Evolutionary conservation across 1,140 invertebrate genomes (phyloP).

Genomic region (Pachypeltis micranthus): DNA sequence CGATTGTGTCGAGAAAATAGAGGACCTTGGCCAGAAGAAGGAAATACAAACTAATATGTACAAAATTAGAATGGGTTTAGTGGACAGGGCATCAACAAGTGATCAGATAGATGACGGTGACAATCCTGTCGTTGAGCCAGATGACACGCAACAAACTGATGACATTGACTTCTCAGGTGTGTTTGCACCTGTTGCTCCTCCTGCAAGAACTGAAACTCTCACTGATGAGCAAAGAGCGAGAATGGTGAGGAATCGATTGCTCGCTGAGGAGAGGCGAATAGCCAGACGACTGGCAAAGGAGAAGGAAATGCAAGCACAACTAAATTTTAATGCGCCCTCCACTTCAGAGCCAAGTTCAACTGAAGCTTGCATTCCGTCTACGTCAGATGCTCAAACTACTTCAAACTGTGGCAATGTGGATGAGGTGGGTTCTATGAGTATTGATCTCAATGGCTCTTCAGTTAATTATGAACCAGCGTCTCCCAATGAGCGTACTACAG

Average conservation of each 20-base stretch:
- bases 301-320: background rate
- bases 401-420: no score
- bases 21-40: constrained; percentile 25
- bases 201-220: constrained; percentile 8
- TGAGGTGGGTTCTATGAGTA: no score
- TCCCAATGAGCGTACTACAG: no score
- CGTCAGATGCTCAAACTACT: no score
- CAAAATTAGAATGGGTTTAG: constrained; percentile 49
- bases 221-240: constrained; percentile 28
- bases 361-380: no score
- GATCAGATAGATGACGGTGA: constrained; percentile 18
- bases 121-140: constrained; percentile 28
- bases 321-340: no score
- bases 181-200: constrained; percentile 16
- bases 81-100: constrained; percentile 34
- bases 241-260: constrained; percentile 26
- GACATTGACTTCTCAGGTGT: constrained; percentile 24
- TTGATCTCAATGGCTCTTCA: no score
- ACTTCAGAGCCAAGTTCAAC: no score
- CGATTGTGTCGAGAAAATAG: constrained; percentile 23
- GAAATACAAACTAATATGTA: constrained; percentile 43
- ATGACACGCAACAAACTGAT: constrained; percentile 28
- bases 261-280: constrained; percentile 26
- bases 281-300: constrained; percentile 17
- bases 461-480: no score